Percentiles rank a stretch among this genome's conserved stretches.
Evolutionary conservation across 92 coral and sea anemone species (phyloP).

Genomic region (Palythoa caribaeorum): DNA sequence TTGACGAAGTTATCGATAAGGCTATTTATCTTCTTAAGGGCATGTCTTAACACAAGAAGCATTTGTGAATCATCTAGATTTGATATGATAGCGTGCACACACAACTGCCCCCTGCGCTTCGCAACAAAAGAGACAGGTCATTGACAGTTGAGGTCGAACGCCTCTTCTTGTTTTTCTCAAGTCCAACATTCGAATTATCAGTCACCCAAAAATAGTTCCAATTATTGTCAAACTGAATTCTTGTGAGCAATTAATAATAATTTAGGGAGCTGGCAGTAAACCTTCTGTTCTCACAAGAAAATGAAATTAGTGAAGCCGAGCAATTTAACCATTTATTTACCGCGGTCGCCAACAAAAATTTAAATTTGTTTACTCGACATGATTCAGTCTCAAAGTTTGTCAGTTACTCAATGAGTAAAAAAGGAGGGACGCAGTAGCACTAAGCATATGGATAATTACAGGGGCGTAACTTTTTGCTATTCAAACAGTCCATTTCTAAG

Average conservation of each 20-base stretch:
- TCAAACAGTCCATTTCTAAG: conserved; percentile 81
- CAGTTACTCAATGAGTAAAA: conserved; percentile 22
- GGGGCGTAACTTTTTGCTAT: conserved; percentile 90
- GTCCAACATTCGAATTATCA: conserved; percentile 38
- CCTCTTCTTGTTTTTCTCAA: conserved; percentile 26
- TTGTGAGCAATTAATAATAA: conserved; percentile 25
- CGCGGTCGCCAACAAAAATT: conserved; percentile 24
- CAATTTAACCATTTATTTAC: conserved; percentile 32
- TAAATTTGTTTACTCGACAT: conserved; percentile 41
- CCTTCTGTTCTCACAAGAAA: conserved; percentile 19
- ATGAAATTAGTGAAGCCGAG: conserved; percentile 31
- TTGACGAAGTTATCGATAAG: conserved; percentile 76
- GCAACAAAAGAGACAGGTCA: conserved; percentile 59
- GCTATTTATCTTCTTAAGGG: conserved; percentile 78
- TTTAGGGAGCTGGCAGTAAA: neutral
- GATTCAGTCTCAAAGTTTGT: conserved; percentile 30
- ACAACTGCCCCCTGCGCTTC: conserved; percentile 47
- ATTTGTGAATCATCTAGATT: conserved; percentile 67
- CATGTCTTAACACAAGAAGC: conserved; percentile 61
- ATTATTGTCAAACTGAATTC: conserved; percentile 35
- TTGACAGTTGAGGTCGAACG: conserved; percentile 39
- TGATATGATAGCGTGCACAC: conserved; percentile 66
- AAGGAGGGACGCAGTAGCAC: conserved; percentile 23
- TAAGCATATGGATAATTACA: conserved; percentile 78
- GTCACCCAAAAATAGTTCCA: conserved; percentile 42